These are phyloP conservation scores for Mantis religiosa DNA, from an alignment of 2,888 invertebrate species.

Conservation along the genomic window DNA sequence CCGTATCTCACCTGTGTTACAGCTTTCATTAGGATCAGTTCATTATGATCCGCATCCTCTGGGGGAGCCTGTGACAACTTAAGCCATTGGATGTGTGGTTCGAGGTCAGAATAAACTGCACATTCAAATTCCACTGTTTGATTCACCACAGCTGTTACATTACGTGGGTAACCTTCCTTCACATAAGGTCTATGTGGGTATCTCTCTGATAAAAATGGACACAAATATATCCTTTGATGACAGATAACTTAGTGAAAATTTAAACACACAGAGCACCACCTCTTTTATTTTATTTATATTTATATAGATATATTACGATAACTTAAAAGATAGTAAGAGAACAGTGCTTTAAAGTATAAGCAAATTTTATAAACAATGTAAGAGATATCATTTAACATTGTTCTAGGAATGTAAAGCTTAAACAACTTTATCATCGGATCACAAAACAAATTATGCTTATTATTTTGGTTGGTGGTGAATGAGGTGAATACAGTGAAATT, in stretches of 20 bases:
- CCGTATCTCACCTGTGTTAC: slow-evolving; percentile 38
- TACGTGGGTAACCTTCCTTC: slow-evolving; percentile 73
- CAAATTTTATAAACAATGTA: no score
- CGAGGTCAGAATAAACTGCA: slow-evolving; percentile 76
- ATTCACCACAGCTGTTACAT: slow-evolving; percentile 71
- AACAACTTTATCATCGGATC: no score
- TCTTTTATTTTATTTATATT: background rate
- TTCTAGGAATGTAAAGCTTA: no score
- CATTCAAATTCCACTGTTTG: slow-evolving; percentile 70
- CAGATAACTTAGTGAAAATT: background rate
- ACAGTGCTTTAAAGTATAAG: no score
- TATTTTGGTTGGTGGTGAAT: no score
- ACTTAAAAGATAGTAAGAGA: no score
- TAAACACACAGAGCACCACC: background rate
- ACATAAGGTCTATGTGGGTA: slow-evolving; percentile 82
- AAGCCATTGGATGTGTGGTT: slow-evolving; percentile 79
- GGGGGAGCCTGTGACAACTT: slow-evolving; percentile 33
- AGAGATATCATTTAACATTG: no score
- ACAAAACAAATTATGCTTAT: no score
- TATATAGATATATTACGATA: background rate
- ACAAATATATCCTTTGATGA: background rate
- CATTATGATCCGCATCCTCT: background rate
- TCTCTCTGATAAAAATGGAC: slow-evolving; percentile 56
- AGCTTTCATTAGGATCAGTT: slow-evolving; percentile 41
- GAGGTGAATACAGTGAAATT: no score